These are phyloP conservation scores for Calliopsis andreniformis DNA, from an alignment of 1,140 invertebrate genomes.

Conservation along the genomic window DNA sequence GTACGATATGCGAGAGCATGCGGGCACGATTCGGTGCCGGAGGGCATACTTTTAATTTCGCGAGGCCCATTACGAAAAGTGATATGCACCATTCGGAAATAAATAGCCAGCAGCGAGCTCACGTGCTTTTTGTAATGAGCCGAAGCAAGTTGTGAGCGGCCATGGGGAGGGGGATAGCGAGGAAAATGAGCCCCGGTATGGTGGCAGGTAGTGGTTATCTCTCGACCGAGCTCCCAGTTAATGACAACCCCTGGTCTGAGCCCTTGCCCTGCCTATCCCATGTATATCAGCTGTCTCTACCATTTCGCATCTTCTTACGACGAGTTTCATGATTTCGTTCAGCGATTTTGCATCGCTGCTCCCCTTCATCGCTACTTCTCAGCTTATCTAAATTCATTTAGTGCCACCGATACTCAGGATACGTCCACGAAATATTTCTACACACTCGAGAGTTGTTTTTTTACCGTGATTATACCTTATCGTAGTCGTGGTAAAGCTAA, in stretches of 20 bases:
- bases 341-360: constrained; percentile 37
- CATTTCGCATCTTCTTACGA: constrained; percentile 41
- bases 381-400: neutral
- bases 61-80: constrained; percentile 67
- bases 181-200: constrained; percentile 77
- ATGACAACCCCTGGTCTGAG: constrained; percentile 78
- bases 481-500: too few species aligned
- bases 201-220: constrained; percentile 81
- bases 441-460: too few species aligned
- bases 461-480: too few species aligned
- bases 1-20: constrained; percentile 43
- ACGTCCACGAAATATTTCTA: too few species aligned
- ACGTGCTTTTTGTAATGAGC: constrained; percentile 76
- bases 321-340: constrained; percentile 52
- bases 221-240: constrained; percentile 80
- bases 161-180: constrained; percentile 56
- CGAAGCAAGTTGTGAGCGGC: constrained; percentile 57
- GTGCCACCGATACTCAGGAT: neutral
- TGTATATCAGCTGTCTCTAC: constrained; percentile 66
- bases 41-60: constrained; percentile 69
- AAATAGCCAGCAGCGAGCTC: constrained; percentile 69
- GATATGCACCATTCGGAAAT: constrained; percentile 70
- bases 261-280: constrained; percentile 62
- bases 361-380: neutral
- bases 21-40: constrained; percentile 63